These are phyloP conservation scores for Drosophila vallismaia DNA, from an alignment of 2,888 invertebrate genomes.

Conservation along the genomic window DNA sequence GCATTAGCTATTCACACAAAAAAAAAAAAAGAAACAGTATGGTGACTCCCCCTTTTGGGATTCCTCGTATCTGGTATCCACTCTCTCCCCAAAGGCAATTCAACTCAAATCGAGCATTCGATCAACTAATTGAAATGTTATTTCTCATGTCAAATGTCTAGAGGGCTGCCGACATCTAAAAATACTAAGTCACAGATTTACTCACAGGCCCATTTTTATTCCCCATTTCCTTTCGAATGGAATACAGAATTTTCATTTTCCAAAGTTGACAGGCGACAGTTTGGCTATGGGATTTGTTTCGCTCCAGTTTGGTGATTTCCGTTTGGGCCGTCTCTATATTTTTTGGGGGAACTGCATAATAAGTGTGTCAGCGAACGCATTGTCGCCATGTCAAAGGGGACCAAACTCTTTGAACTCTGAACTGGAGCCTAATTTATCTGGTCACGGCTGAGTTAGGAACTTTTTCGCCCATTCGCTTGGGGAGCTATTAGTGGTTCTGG, in stretches of 20 bases:
- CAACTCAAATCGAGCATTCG: conserved; percentile 48
- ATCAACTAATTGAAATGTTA: conserved; percentile 72
- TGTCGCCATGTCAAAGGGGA: conserved; percentile 54
- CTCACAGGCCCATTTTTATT: conserved; percentile 31
- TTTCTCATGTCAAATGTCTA: conserved; percentile 69
- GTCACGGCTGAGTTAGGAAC: conserved; percentile 37
- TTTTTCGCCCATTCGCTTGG: conserved; percentile 12
- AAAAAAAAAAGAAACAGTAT: neutral
- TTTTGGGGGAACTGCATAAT: conserved; percentile 45
- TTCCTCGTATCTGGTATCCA: neutral
- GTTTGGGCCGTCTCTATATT: conserved; percentile 3
- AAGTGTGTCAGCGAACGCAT: conserved; percentile 65
- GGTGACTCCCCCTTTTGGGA: conserved; percentile 3
- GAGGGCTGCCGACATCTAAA: conserved; percentile 67
- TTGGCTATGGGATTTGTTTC: conserved; percentile 56
- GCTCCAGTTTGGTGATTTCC: conserved; percentile 65
- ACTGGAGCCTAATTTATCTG: conserved; percentile 55
- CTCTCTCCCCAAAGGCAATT: conserved; percentile 26
- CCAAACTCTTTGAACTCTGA: conserved; percentile 61
- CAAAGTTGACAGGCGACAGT: conserved; percentile 68
- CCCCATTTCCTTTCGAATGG: conserved; percentile 14
- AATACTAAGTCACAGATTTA: conserved; percentile 40
- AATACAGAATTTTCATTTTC: conserved; percentile 15
- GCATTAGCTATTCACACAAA: conserved; percentile 46
- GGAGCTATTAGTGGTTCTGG: conserved; percentile 55